Percentiles rank a stretch among this genome's conserved stretches.
Conservation (phyloP, 2,113 vertebrate genomes). For the Corythornis vintsioides region DNA sequence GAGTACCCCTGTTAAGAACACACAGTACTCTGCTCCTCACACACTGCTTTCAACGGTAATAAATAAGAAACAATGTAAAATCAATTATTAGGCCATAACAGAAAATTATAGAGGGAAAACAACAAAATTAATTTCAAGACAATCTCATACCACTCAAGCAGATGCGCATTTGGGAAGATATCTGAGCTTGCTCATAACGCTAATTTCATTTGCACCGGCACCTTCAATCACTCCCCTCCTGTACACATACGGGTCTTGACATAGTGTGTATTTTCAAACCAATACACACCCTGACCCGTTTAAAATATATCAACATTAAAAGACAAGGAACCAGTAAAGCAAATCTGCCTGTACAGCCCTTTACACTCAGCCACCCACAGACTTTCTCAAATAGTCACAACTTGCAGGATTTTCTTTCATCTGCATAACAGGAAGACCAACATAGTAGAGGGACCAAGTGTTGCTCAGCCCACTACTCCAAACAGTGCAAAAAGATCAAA, state of each 20-base stretch:
- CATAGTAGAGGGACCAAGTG: neutral
- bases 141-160: neutral
- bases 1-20: accelerated
- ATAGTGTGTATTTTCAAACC: neutral
- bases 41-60: accelerated
- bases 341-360: neutral
- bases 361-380: neutral
- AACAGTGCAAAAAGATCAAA: neutral
- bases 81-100: accelerated
- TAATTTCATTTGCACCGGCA: too few species aligned
- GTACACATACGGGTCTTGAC: neutral
- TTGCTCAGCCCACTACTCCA: neutral
- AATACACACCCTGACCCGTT: neutral
- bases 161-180: slow-evolving; percentile 50
- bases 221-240: neutral
- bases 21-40: accelerated
- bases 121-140: neutral
- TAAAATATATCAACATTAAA: neutral
- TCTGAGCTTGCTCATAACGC: too few species aligned
- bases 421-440: neutral
- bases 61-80: accelerated
- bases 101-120: neutral
- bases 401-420: neutral
- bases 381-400: neutral
- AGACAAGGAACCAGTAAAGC: neutral